phyloP scores from a whole-genome alignment of 2,113 vertebrate species.

The Upupa epops region DNA sequence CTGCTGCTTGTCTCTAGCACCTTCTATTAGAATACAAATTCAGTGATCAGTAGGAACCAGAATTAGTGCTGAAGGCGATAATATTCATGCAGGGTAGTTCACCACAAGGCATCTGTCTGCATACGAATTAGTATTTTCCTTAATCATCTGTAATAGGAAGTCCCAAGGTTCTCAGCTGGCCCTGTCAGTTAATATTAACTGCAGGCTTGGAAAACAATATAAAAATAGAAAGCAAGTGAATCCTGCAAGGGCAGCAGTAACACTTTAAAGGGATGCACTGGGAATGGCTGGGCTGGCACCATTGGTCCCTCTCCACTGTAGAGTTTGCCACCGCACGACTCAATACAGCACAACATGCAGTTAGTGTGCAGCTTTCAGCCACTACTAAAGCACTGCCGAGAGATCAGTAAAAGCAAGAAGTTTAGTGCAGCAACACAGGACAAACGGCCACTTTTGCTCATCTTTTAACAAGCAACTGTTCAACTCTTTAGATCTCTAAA shows the following conservation, averaged over 20 bases:
- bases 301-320: neutral
- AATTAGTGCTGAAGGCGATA: conserved; percentile 25
- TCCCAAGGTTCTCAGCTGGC: conserved; percentile 49
- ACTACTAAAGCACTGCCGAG: neutral
- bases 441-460: neutral
- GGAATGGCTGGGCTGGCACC: neutral
- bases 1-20: neutral
- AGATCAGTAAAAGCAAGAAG: neutral
- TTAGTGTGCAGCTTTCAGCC: neutral
- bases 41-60: conserved; percentile 15
- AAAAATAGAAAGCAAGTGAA: conserved; percentile 57
- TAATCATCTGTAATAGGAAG: conserved; percentile 63
- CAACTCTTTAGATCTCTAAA: neutral
- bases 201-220: conserved; percentile 39
- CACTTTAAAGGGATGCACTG: conserved; percentile 1
- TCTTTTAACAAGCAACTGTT: neutral
- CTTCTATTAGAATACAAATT: neutral
- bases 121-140: conserved; percentile 58
- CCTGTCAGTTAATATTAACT: conserved; percentile 57
- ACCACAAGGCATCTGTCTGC: conserved; percentile 42
- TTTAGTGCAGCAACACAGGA: neutral
- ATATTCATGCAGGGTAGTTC: conserved; percentile 24
- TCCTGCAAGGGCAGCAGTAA: neutral
- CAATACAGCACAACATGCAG: neutral
- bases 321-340: neutral